Base-by-base conservation (phyloP, 2,797 vertebrate genomes). In the Cynodonichthys magdalenae region DNA sequence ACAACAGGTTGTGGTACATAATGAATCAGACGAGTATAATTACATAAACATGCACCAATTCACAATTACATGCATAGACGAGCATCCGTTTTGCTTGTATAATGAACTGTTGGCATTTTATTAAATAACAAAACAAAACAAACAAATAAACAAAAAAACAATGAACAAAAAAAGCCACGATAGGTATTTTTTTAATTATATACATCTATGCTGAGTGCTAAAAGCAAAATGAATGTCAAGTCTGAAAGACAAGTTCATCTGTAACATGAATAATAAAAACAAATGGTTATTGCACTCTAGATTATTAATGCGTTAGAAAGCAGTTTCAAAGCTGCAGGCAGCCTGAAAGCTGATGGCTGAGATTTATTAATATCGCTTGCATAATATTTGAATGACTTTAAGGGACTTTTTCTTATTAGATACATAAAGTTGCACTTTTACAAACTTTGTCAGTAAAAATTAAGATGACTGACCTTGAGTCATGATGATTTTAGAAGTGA, bases 1-100 rank as follows among this genome's bases (percentile, higher is more conserved):
- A 64, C 54, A 76, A 59, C 59, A 74, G 53, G 51, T 76, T 66
- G 45, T 48, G 57, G 77, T 78, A 75, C 51, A 69, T 79, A 71
- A 74, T 41, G 9, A 57, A 70, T 60, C 15, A 63, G 53, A 46
- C 42, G 31, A 42, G 61, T 39, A 65, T 29, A 41, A 53, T 66
- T 54, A 66, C 31, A 51, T 44, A 17, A 55, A 69, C 53, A 59
- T 8, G 15, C 6, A 1, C 41, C 46, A 63, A 19, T 17, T 17
- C 12, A 31, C 36, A 45, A 42, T 9, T 51, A 39, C 36, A 39
- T 39, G 34, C 11, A 36, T 10, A 39, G 36, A 19, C 39, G 15
- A 5, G 4, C 27, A 70, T 1, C 9, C 5, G n/a, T 61, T 69
- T 44, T 6, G 41, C 31, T 14, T 36, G 0, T 3, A 17, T 54